Evolutionary conservation across 2,797 vertebrate species (phyloP).

Genomic region (Phoeniculus purpureus): DNA sequence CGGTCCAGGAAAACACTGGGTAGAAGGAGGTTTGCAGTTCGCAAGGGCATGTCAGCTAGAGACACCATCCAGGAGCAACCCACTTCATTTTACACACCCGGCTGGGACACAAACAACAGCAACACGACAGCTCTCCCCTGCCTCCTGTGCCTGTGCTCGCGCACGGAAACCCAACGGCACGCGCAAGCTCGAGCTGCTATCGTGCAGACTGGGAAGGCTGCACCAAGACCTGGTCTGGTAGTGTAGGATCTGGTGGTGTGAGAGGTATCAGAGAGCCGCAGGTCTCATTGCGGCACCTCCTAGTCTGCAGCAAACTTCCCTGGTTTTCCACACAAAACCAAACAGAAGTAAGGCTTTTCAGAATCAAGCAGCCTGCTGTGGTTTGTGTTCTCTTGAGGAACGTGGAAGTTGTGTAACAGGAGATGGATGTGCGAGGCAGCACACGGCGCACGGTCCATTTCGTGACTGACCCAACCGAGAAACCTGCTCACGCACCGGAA

Average conservation of each 20-base stretch:
- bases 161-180: background rate
- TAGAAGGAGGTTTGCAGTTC: background rate
- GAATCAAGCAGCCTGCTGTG: background rate
- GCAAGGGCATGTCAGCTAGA: background rate
- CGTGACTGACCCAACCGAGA: rapidly evolving
- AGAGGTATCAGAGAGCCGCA: too few species aligned
- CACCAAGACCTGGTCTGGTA: too few species aligned
- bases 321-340: too few species aligned
- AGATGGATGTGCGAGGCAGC: background rate
- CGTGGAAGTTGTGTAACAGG: background rate
- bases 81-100: background rate
- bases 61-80: background rate
- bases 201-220: too few species aligned
- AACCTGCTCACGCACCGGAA: rapidly evolving
- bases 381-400: background rate
- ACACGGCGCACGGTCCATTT: background rate
- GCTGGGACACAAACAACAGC: rapidly evolving
- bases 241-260: too few species aligned
- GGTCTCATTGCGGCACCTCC: too few species aligned
- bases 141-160: background rate
- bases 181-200: too few species aligned
- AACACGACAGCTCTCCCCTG: rapidly evolving
- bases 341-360: background rate
- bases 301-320: too few species aligned
- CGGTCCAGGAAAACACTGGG: rapidly evolving